A percentile compares a stretch with the other conserved stretches of the same genome.
These are phyloP conservation scores for Podocnemis expansa DNA, from an alignment of 2,113 vertebrate genomes.

Conservation along the genomic window DNA sequence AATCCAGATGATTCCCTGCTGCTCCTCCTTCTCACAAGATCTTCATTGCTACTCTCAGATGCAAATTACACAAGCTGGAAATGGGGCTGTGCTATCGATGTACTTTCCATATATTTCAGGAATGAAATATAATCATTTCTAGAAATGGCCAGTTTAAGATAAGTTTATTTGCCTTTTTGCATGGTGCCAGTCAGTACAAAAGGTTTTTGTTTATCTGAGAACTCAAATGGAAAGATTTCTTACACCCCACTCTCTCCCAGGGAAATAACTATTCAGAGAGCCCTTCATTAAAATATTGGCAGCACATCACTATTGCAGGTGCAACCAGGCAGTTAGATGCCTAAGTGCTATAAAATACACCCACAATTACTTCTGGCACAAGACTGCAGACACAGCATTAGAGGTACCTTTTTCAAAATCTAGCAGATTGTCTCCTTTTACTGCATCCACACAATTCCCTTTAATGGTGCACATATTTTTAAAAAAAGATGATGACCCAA, in stretches of 20 bases:
- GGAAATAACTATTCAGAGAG: background rate
- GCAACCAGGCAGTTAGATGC: background rate
- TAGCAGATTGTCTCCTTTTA: background rate
- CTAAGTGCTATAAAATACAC: background rate
- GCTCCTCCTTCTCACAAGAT: background rate
- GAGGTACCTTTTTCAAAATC: background rate
- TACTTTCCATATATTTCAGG: background rate
- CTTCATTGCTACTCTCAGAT: background rate
- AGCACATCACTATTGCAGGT: background rate
- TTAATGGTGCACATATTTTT: background rate
- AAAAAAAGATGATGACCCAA: background rate
- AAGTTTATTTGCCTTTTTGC: background rate
- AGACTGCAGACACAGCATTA: background rate
- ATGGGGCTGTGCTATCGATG: background rate
- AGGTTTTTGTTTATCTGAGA: background rate
- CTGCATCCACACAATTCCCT: background rate
- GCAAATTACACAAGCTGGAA: background rate
- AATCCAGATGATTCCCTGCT: background rate
- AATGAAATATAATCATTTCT: background rate
- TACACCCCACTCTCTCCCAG: background rate
- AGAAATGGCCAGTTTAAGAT: background rate
- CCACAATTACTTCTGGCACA: background rate
- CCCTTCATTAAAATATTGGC: background rate
- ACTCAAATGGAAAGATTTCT: background rate
- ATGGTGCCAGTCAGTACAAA: background rate